phyloP scores from a whole-genome alignment of 2,113 vertebrate genomes.

The Embiotoca jacksoni region DNA sequence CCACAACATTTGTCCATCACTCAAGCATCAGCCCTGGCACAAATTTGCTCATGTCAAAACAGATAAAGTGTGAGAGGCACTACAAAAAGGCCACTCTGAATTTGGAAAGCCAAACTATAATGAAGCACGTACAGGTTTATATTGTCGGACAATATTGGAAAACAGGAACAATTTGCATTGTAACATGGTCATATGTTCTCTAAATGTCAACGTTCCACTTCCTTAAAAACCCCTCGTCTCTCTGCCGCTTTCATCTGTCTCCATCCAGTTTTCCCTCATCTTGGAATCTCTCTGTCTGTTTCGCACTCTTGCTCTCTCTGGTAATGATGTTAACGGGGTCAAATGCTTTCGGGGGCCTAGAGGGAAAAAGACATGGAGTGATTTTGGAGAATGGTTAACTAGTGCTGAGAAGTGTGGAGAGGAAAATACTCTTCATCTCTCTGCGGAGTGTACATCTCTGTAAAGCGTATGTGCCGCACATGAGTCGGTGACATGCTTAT shows the following conservation, averaged over 20 bases:
- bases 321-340: conserved; percentile 75
- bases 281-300: conserved; percentile 55
- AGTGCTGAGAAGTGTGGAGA: conserved; percentile 35
- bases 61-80: conserved; percentile 10
- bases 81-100: conserved; percentile 17
- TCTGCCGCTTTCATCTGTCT: conserved; percentile 37
- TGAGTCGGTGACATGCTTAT: conserved; percentile 38
- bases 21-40: conserved; percentile 3
- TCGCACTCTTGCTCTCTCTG: conserved; percentile 45
- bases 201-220: conserved; percentile 31
- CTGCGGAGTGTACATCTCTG: conserved; percentile 32
- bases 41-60: conserved; percentile 27
- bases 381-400: conserved; percentile 62
- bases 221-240: conserved; percentile 21
- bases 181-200: background rate
- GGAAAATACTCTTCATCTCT: conserved; percentile 42
- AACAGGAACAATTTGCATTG: background rate
- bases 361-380: conserved; percentile 55
- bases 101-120: background rate
- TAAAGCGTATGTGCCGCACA: conserved; percentile 29
- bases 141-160: conserved; percentile 1
- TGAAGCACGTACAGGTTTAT: conserved; percentile 5
- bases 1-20: background rate
- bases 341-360: conserved; percentile 58
- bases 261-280: conserved; percentile 47